These are phyloP conservation scores for Cheiracanthium punctorium DNA, from an alignment of 2,888 invertebrate genomes.

Conservation along the genomic window DNA sequence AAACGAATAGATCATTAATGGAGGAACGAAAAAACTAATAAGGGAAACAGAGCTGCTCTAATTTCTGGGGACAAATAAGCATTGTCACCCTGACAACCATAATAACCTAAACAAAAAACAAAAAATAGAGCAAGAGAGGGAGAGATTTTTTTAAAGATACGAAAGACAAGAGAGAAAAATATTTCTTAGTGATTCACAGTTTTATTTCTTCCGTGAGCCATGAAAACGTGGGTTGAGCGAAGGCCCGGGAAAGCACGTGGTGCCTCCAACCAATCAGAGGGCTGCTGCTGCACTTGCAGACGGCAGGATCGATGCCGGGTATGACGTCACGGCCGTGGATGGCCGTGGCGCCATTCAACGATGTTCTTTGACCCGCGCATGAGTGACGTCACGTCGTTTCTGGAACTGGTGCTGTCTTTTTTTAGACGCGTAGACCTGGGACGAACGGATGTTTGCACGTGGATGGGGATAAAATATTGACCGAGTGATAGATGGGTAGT, in stretches of 20 bases:
- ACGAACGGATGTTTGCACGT: slow-evolving; percentile 30
- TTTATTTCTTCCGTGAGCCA: background rate
- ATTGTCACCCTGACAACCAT: no score
- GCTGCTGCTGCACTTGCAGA: slow-evolving; percentile 13
- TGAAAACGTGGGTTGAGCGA: slow-evolving; percentile 35
- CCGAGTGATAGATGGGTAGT: slow-evolving; percentile 28
- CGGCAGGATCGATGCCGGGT: slow-evolving; percentile 36
- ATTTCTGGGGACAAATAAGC: no score
- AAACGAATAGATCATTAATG: no score
- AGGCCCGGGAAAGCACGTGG: slow-evolving; percentile 50
- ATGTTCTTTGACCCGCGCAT: slow-evolving; percentile 42
- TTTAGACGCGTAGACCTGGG: slow-evolving; percentile 28
- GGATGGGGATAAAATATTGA: slow-evolving; percentile 39
- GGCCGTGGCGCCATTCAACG: slow-evolving; percentile 48
- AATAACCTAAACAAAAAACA: no score
- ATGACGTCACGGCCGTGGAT: slow-evolving; percentile 50
- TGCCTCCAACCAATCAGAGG: slow-evolving; percentile 25
- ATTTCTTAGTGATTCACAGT: slow-evolving; percentile 5
- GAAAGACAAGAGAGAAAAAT: no score
- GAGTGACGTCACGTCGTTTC: slow-evolving; percentile 7
- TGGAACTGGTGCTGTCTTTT: slow-evolving; percentile 25
- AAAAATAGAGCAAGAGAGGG: no score
- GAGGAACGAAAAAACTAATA: no score
- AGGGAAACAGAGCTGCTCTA: no score
- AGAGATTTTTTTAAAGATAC: no score